Evolutionary conservation across 2,113 vertebrate species (phyloP), one percentile per base, ranked within the genome.

Genomic region (Dasyornis broadbenti): DNA sequence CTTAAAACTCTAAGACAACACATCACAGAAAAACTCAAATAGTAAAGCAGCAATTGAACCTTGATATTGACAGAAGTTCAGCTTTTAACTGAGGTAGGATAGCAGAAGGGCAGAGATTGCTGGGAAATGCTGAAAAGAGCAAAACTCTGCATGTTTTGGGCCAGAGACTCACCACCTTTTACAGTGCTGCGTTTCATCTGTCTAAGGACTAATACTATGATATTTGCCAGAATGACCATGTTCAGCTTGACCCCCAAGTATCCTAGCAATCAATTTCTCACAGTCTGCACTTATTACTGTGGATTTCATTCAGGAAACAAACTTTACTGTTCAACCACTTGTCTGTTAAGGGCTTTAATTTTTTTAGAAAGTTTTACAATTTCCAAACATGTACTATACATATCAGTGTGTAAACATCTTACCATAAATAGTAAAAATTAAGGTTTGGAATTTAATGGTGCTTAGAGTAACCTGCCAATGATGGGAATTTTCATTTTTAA

Each of bases 301-400:
- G 13, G 10, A 44, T 83, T 83, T 85, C 13, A 35, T 24, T 63
- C 11, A 39, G 15, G 31, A 71, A 30, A 59, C 7, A 71, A 61
- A 23, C 10, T 18, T 52, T 24, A 47, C 10, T 59, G 14, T 37
- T 31, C 12, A 60, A 33, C 8, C 16, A n/a, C 0, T 0, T 23
- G 9, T 30, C 52, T 92, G 3, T 37, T 59, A 47, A 75, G 4
- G 15, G 42, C 7, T 86, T 83, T 61, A 18, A 42, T 16, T 44
- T n/a, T 76, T 35, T 59, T 54, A 23, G 9, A 75, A 56, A 27
- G 2, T 64, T 71, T 71, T 71, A 9, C 26, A 42, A 27, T 71
- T 68, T 71, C 66, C 15, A 59, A 27, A 63, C 45, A 4, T 37
- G 14, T 10, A 17, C 8, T 73, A 1, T 63, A 17, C 27, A 50